These are phyloP conservation scores for Argyresthia albistria DNA, from an alignment of 2,888 invertebrate species.

Conservation along the genomic window DNA sequence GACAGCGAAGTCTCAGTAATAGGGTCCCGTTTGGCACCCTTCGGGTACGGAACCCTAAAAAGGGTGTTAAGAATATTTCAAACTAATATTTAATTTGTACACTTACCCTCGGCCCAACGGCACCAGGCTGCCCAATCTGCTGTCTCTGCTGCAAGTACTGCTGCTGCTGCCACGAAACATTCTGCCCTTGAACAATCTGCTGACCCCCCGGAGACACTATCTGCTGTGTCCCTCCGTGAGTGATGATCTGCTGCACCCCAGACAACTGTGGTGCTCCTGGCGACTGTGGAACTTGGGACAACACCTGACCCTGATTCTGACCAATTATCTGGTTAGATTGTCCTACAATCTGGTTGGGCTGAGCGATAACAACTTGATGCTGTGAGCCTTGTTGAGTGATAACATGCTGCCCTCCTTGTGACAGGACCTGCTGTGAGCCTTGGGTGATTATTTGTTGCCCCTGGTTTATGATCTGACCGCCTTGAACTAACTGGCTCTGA, in stretches of 20 bases:
- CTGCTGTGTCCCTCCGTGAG: conserved; percentile 61
- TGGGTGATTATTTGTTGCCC: conserved; percentile 59
- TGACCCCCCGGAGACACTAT: conserved; percentile 60
- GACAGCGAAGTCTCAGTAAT: no score
- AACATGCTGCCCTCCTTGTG: conserved; percentile 64
- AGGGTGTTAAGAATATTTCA: no score
- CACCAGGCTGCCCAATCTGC: conserved; percentile 64
- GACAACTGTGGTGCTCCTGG: conserved; percentile 41
- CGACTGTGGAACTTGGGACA: conserved; percentile 57
- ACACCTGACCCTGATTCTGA: conserved; percentile 49
- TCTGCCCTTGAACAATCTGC: conserved; percentile 57
- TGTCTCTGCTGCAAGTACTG: conserved; percentile 65
- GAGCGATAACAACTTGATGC: conserved; percentile 63
- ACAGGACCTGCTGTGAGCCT: conserved; percentile 54
- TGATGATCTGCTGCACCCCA: conserved; percentile 64
- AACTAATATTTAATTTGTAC: no score
- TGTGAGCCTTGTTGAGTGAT: conserved; percentile 61
- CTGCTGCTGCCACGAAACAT: conserved; percentile 58
- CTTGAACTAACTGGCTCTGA: conserved; percentile 61
- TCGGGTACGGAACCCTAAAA: no score
- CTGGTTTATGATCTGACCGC: conserved; percentile 57
- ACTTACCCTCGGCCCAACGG: conserved; percentile 63
- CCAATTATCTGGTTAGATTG: conserved; percentile 62
- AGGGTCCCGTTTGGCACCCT: no score
- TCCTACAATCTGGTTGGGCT: conserved; percentile 59